These are phyloP conservation scores for Argyra leucocephala DNA, from an alignment of 2,888 invertebrate genomes.

Conservation along the genomic window DNA sequence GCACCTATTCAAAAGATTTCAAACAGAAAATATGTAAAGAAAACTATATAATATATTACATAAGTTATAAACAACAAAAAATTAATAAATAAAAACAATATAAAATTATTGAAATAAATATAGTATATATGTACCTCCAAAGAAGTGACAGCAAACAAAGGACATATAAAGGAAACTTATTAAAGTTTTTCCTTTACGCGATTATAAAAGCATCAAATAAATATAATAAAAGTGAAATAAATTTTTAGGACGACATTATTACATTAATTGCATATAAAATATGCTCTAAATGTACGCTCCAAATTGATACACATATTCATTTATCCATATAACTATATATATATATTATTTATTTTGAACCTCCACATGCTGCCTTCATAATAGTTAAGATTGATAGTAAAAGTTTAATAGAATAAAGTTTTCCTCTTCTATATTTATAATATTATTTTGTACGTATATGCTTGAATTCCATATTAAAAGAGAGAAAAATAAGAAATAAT, in stretches of 20 bases:
- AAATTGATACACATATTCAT: neutral
- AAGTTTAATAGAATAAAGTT: neutral
- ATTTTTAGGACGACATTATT: neutral
- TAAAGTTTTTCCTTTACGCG: neutral
- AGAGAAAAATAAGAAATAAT: neutral
- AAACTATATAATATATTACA: no score
- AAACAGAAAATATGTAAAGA: no score
- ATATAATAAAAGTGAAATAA: neutral
- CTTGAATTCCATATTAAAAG: no score
- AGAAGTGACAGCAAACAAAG: neutral
- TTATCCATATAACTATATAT: neutral
- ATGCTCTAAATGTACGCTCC: neutral
- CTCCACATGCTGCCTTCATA: neutral
- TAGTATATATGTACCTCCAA: no score
- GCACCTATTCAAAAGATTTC: no score
- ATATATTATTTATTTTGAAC: neutral
- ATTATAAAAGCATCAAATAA: neutral
- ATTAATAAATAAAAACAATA: no score
- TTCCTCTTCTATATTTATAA: neutral
- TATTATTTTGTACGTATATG: no score
- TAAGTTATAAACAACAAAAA: no score
- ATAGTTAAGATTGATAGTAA: slow-evolving; percentile 1
- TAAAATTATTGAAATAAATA: neutral
- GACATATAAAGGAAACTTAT: neutral
- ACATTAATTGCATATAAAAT: slow-evolving; percentile 4